phyloP scores from a whole-genome alignment of 2,113 vertebrate species.

The Caretta caretta region DNA sequence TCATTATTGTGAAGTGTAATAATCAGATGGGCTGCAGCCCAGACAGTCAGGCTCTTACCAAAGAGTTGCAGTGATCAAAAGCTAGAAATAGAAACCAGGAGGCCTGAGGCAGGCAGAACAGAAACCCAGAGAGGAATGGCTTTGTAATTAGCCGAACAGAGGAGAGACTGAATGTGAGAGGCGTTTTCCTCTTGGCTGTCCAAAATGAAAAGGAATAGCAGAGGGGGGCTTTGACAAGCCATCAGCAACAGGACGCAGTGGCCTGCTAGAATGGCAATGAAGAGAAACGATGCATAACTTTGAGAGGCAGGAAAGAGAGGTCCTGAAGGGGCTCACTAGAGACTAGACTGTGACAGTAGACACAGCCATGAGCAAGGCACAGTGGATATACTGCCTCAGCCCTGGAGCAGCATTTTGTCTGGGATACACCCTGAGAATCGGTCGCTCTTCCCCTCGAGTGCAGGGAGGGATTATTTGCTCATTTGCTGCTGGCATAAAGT shows the following conservation, averaged over 20 bases:
- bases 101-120: background rate
- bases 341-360: background rate
- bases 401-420: background rate
- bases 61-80: background rate
- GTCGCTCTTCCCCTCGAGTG: background rate
- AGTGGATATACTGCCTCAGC: background rate
- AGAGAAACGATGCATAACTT: background rate
- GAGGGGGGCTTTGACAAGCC: background rate
- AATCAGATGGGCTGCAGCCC: background rate
- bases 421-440: background rate
- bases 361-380: background rate
- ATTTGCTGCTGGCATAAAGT: background rate
- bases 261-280: background rate
- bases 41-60: background rate
- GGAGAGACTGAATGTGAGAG: background rate
- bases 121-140: background rate
- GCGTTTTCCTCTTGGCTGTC: background rate
- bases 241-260: background rate
- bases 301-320: background rate
- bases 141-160: constrained; percentile 29
- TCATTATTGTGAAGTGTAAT: background rate
- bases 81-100: background rate
- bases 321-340: background rate
- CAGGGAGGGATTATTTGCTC: background rate
- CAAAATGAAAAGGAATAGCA: background rate